Percentiles rank a stretch among this genome's conserved stretches.
Conservation (phyloP, 1,140 invertebrate species). For the Drosophila setifemur region DNA sequence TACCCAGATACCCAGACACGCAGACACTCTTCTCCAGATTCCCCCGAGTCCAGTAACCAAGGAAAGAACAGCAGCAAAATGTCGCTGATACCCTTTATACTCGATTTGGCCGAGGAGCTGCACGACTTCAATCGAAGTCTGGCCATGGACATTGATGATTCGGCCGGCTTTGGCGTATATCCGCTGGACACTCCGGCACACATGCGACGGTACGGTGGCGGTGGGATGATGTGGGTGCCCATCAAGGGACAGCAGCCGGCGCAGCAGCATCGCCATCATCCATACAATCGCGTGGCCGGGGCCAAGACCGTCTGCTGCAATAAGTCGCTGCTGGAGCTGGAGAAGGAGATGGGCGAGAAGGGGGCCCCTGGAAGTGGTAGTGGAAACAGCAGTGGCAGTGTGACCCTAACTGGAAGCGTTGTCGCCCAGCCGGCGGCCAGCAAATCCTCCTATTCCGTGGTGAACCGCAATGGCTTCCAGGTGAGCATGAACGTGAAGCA, state of each 20-base stretch:
- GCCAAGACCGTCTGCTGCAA: conserved; percentile 73
- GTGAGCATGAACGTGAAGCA: conserved; percentile 88
- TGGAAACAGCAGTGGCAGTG: background rate
- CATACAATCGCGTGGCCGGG: conserved; percentile 66
- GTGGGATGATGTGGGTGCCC: conserved; percentile 65
- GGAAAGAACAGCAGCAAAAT: conserved; percentile 31
- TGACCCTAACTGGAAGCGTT: too few relatives aligned
- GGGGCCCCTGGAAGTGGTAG: conserved; percentile 2
- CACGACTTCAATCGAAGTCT: conserved; percentile 73
- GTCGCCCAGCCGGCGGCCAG: conserved; percentile 12
- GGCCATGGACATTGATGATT: conserved; percentile 73
- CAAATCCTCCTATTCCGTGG: conserved; percentile 71
- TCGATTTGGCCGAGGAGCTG: conserved; percentile 78
- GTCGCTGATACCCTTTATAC: conserved; percentile 80
- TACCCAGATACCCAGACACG: too few relatives aligned
- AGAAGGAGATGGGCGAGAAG: conserved; percentile 66
- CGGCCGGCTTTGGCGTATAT: conserved; percentile 71
- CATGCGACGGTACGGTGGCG: conserved; percentile 46
- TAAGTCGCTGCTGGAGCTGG: conserved; percentile 66
- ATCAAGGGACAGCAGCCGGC: conserved; percentile 42
- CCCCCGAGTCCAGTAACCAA: background rate
- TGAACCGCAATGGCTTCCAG: conserved; percentile 83
- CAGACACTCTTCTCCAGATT: background rate
- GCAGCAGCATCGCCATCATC: conserved; percentile 72
- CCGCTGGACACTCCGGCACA: conserved; percentile 56